Conservation (phyloP, 2,797 vertebrate genomes). For the Epinephelus awoara region DNA sequence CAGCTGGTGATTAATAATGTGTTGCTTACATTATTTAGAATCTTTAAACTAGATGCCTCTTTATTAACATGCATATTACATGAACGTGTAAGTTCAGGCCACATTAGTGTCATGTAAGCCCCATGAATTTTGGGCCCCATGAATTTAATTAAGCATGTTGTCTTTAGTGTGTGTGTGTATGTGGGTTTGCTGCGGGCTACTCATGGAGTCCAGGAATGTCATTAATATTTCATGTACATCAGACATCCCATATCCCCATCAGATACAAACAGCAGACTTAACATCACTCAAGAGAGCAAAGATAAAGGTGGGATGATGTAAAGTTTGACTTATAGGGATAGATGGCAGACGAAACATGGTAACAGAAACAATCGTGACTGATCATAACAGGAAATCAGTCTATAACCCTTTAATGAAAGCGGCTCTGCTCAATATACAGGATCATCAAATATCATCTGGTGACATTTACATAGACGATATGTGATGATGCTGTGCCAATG, state of each 20-base stretch:
- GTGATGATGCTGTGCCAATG: constrained; percentile 10
- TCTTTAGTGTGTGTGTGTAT: constrained; percentile 39
- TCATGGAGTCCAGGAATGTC: constrained; percentile 41
- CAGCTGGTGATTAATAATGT: constrained; percentile 70
- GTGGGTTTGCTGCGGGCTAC: constrained; percentile 37
- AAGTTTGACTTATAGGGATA: constrained; percentile 23
- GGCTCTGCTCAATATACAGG: constrained; percentile 12
- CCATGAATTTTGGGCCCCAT: constrained; percentile 33
- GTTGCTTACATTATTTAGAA: constrained; percentile 75
- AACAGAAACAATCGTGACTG: constrained; percentile 33
- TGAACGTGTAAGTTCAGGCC: constrained; percentile 54
- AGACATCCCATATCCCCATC: constrained; percentile 32
- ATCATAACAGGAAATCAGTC: constrained; percentile 48
- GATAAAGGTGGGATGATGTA: constrained; percentile 30
- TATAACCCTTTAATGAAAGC: constrained; percentile 34
- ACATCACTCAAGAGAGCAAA: constrained; percentile 26
- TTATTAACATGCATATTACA: constrained; percentile 75
- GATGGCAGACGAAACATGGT: constrained; percentile 41
- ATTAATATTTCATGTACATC: constrained; percentile 56
- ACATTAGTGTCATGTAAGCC: constrained; percentile 63
- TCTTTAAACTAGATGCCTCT: constrained; percentile 67
- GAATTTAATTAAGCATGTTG: constrained; percentile 66
- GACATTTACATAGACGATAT: constrained; percentile 54
- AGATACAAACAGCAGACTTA: constrained; percentile 18
- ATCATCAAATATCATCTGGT: constrained; percentile 48